Percentiles rank a stretch among this genome's conserved stretches.
Evolutionary conservation across 2,797 vertebrate species (phyloP).

Genomic region (Streptopelia turtur): DNA sequence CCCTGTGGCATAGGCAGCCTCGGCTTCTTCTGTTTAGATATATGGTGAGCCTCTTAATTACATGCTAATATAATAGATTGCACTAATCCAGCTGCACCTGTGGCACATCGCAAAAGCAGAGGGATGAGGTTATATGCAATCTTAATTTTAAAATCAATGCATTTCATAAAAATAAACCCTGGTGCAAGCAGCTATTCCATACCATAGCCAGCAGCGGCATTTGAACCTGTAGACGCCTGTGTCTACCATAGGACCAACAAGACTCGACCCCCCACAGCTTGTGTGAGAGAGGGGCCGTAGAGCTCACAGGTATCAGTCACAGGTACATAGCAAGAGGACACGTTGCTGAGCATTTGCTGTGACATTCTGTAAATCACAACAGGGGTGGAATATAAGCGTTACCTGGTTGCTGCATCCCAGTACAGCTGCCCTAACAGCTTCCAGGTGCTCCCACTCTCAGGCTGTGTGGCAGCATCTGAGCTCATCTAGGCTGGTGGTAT

Average conservation of each 20-base stretch:
- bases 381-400: background rate
- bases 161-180: background rate
- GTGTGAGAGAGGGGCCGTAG: rapidly evolving
- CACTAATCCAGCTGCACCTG: background rate
- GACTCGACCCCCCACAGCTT: background rate
- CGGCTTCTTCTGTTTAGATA: background rate
- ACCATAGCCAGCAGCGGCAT: background rate
- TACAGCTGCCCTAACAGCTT: background rate
- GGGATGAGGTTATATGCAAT: background rate
- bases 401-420: background rate
- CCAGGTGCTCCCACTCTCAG: background rate
- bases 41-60: background rate
- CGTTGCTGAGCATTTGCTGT: background rate
- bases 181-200: background rate
- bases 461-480: background rate
- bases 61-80: background rate
- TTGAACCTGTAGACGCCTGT: background rate
- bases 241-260: rapidly evolving
- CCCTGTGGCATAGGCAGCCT: background rate
- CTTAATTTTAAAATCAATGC: background rate
- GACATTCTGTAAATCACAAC: background rate
- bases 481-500: background rate
- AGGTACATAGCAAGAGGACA: rapidly evolving
- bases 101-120: background rate
- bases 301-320: rapidly evolving